Conservation (phyloP, 53 echinoderm and acorn worm species). For the Henricia sp. region DNA sequence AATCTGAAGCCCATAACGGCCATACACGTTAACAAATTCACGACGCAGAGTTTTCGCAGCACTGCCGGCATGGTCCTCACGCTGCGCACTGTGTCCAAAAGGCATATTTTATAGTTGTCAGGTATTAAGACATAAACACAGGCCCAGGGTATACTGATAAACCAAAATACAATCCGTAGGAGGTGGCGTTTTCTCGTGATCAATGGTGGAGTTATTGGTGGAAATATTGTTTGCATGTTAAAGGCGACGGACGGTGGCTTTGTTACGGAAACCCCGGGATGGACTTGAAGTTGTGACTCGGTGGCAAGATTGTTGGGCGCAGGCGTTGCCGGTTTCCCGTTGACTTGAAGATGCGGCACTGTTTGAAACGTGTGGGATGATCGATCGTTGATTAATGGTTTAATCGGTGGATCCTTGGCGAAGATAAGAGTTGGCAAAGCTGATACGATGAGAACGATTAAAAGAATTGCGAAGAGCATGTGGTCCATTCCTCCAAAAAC, state of each 20-base stretch:
- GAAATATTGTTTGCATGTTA: not conserved
- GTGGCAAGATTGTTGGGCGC: not conserved
- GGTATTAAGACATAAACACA: conserved; percentile 23
- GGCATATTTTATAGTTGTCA: not conserved
- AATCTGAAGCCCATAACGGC: conserved; percentile 94
- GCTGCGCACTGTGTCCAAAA: conserved; percentile 66
- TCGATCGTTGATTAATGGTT: not conserved
- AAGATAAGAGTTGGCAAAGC: conserved; percentile 64
- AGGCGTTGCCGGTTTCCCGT: not conserved
- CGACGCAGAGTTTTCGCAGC: conserved; percentile 75
- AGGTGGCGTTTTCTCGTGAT: not conserved
- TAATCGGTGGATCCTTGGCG: conserved; percentile 84
- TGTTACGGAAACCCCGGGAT: not conserved
- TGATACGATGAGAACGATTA: conserved; percentile 59
- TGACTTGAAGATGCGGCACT: not conserved
- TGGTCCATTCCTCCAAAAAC: conserved; percentile 76
- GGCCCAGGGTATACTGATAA: conserved; percentile 31
- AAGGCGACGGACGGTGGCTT: conserved; percentile 18
- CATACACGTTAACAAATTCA: conserved; percentile 76
- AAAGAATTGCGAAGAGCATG: conserved; percentile 75
- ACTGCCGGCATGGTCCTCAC: conserved; percentile 86
- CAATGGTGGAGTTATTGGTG: not conserved
- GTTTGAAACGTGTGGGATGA: not conserved
- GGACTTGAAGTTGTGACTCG: not conserved
- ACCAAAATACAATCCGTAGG: conserved; percentile 1